Conservation (phyloP, 2,797 vertebrate genomes). For the Nannoperca obscura region DNA sequence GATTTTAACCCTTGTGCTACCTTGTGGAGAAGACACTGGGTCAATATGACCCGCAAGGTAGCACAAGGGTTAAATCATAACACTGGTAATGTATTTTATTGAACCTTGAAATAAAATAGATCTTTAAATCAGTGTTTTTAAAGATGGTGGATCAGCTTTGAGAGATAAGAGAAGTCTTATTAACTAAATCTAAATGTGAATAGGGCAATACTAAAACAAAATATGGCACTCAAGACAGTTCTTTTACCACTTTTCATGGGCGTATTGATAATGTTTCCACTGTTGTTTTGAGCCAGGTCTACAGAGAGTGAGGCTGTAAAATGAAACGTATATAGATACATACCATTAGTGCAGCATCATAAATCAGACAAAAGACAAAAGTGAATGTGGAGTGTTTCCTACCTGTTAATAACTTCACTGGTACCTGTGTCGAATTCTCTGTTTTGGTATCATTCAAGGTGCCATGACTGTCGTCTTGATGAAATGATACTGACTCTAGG, state of each 20-base stretch:
- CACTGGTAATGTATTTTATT: neutral
- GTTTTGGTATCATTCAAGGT: neutral
- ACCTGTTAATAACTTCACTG: constrained; percentile 17
- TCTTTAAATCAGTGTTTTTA: neutral
- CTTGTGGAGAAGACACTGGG: no score
- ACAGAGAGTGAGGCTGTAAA: constrained; percentile 29
- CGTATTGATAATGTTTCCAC: constrained; percentile 21
- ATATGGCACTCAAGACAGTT: neutral
- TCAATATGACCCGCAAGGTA: no score
- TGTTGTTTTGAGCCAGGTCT: constrained; percentile 34
- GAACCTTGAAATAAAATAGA: neutral
- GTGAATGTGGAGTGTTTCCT: neutral
- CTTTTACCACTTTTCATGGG: constrained; percentile 60
- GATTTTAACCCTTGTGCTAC: neutral
- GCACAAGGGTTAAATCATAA: neutral
- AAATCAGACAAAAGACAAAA: neutral
- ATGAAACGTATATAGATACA: neutral
- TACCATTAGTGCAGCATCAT: neutral
- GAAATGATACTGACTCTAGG: constrained; percentile 1
- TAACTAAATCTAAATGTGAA: neutral
- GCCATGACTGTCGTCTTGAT: neutral
- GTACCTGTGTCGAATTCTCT: constrained; percentile 18
- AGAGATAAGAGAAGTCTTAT: neutral
- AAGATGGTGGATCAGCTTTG: neutral
- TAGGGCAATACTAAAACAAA: neutral